Base-by-base conservation (phyloP, 2,888 invertebrate species). In the Zhuqinia jingwanae region DNA sequence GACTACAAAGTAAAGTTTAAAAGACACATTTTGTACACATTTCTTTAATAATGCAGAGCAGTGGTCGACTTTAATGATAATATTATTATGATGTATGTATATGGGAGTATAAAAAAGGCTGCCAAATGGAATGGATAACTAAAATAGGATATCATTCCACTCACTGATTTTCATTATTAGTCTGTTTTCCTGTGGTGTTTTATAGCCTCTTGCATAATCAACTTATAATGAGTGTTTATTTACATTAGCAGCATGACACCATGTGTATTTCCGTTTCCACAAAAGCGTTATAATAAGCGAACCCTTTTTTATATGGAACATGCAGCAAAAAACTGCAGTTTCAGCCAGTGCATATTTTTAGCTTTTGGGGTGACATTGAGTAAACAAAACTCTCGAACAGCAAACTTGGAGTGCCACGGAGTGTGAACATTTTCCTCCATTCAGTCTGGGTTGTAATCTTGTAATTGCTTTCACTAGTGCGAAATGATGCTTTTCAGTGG, bases 331-430 rank as follows among this genome's bases (percentile, higher is more conserved):
- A 45, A 70, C n/a, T 70, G 68, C 68, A 45, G 20, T 45, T 70
- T 17, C 22, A 13, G 68, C 0, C 42, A 50, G 6, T 73, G 36
- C 36, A 36, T 73, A 73, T 73, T 73, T 73, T 73, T 73, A 73
- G 73, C 47, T 73, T 36, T 47, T 47, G 50, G 73, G 73, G 73
- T 73, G 73, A 73, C 73, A 73, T 73, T 73, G 73, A 73, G 50
- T 73, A 10, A n/a, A 20, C 10, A 58, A 25, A 58, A 11, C n/a
- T 22, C 2, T 10, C n/a, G 58, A 58, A 53, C 53, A 53, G 6
- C 17, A 53, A 8, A 53, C 53, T n/a, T 15, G 15, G 13, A 8
- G 3, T 53, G 3, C 3, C 15, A 17, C 17, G 13, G 17, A 53
- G 17, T n/a, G 3, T 3, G 15, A 53, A 53, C 15, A 17, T 17